Evolutionary conservation across 1,140 invertebrate species (phyloP).

Genomic region (Phthorimaea operculella): DNA sequence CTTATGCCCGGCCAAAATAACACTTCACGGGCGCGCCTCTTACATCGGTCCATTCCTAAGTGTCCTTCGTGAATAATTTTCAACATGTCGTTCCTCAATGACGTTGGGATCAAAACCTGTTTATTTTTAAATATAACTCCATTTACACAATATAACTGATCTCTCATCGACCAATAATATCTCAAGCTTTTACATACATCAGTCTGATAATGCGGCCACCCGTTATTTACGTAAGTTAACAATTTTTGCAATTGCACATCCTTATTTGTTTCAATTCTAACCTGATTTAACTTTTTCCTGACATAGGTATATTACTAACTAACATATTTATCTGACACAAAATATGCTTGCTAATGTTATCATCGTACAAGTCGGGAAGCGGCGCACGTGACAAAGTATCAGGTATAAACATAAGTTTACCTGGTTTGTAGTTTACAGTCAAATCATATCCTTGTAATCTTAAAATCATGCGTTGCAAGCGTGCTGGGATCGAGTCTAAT

Average conservation of each 20-base stretch:
- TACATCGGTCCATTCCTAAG: conserved; percentile 38
- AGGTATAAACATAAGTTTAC: conserved; percentile 46
- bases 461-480: conserved; percentile 25
- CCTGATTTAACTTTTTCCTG: conserved; percentile 7
- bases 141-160: conserved; percentile 11
- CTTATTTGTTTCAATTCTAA: conserved; percentile 8
- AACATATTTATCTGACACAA: conserved; percentile 10
- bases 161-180: conserved; percentile 11
- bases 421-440: conserved; percentile 13
- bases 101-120: conserved; percentile 6
- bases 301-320: conserved; percentile 11
- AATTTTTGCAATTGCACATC: conserved; percentile 9
- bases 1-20: conserved; percentile 42
- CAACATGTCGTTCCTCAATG: conserved; percentile 7
- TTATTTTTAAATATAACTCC: conserved; percentile 9
- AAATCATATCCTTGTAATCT: conserved; percentile 7
- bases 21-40: conserved; percentile 32
- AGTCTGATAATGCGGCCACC: conserved; percentile 14
- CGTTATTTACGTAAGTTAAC: conserved; percentile 8
- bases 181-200: conserved; percentile 6
- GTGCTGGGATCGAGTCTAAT: conserved; percentile 34
- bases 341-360: conserved; percentile 4
- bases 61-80: conserved; percentile 35
- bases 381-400: conserved; percentile 43
- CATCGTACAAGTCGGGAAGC: conserved; percentile 11